A percentile compares a stretch with the other conserved stretches of the same genome.
These are phyloP conservation scores for Dioctria linearis DNA, from an alignment of 2,888 invertebrate genomes.

Conservation along the genomic window DNA sequence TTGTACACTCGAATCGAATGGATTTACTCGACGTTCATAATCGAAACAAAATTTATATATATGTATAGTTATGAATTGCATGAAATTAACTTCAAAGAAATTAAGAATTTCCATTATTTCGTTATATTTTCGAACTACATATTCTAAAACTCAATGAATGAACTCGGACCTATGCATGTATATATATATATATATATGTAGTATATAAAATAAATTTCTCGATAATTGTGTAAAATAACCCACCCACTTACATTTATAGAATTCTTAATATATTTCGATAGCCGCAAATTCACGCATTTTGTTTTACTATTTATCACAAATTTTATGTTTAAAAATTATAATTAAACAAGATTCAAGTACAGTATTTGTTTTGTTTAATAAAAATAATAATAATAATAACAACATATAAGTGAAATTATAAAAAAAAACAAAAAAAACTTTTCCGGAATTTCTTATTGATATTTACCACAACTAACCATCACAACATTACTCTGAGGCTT, in stretches of 20 bases:
- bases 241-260: slow-evolving; percentile 27
- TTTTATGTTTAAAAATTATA: slow-evolving; percentile 13
- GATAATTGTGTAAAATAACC: background rate
- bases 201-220: background rate
- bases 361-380: slow-evolving; percentile 4
- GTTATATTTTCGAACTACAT: too few relatives aligned
- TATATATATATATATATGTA: too few relatives aligned
- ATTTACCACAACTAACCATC: slow-evolving; percentile 83
- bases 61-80: too few relatives aligned
- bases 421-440: background rate
- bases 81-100: too few relatives aligned
- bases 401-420: background rate
- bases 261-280: slow-evolving; percentile 39
- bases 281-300: slow-evolving; percentile 39
- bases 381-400: slow-evolving; percentile 1
- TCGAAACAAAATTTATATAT: too few relatives aligned
- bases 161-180: too few relatives aligned
- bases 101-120: too few relatives aligned
- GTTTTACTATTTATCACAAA: slow-evolving; percentile 29
- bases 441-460: slow-evolving; percentile 71
- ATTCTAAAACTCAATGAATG: too few relatives aligned
- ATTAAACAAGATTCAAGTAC: slow-evolving; percentile 11
- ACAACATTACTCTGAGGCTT: slow-evolving; percentile 83
- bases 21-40: too few relatives aligned
- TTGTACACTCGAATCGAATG: too few relatives aligned